Conservation (phyloP, 2,113 vertebrate species). For the Semnornis frantzii region DNA sequence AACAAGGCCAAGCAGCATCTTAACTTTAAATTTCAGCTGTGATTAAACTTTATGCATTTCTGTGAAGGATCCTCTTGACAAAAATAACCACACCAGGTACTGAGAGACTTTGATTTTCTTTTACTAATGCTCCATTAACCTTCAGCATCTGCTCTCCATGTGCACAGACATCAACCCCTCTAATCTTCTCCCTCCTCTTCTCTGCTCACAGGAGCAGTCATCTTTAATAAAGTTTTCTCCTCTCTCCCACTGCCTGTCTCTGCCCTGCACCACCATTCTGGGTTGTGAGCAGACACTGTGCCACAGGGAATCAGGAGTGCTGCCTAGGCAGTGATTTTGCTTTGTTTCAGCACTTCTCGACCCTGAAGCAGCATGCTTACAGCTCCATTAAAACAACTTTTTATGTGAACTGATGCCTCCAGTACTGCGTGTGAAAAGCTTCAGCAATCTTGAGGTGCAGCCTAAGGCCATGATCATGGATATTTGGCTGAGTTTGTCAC, state of each 20-base stretch:
- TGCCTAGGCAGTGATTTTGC: conserved; percentile 42
- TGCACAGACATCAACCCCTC: conserved; percentile 65
- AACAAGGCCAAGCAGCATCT: background rate
- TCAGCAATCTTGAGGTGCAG: background rate
- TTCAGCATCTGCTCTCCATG: conserved; percentile 67
- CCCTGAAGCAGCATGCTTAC: conserved; percentile 38
- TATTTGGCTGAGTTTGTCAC: background rate
- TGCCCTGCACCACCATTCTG: background rate
- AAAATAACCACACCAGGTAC: conserved; percentile 55
- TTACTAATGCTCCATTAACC: conserved; percentile 72
- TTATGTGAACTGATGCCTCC: background rate
- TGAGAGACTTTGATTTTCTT: conserved; percentile 61
- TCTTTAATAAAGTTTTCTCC: conserved; percentile 6
- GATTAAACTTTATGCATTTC: background rate
- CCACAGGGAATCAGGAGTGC: conserved; percentile 33
- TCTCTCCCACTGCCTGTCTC: background rate
- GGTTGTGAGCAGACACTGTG: background rate
- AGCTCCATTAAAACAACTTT: conserved; percentile 34
- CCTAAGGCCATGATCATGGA: background rate
- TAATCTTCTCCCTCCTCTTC: conserved; percentile 6
- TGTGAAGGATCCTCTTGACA: conserved; percentile 53
- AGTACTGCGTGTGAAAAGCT: background rate
- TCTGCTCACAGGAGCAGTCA: background rate
- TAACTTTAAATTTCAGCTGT: background rate
- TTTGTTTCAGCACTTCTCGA: conserved; percentile 52